Base-by-base conservation (phyloP, 2,888 invertebrate species). In the Bhutanitis thaidina region DNA sequence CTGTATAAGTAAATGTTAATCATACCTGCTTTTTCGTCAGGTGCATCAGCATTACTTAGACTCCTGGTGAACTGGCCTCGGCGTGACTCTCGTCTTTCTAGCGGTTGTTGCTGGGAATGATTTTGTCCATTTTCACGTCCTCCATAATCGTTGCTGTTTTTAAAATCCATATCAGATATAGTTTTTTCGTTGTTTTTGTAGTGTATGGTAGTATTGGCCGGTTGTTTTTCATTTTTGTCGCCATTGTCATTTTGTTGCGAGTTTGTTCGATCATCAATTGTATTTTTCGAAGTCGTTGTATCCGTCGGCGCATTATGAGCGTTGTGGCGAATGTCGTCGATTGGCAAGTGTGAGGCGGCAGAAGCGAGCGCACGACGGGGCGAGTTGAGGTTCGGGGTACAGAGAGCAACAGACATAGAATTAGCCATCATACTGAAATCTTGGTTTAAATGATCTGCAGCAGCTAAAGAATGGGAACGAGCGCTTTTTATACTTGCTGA, bases 31-130 rank as follows among this genome's bases (percentile, higher is more conserved):
- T 96, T 96, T 77, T 97, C 96, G 69, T 96, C 96, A 8, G 93
- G 92, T 30, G 95, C 93, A 70, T 96, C 96, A 15, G 95, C 93
- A 78, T 95, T 95, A 67, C 95, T 95, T 59, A 95, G 91, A 83
- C 95, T 95, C 65, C 96, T 91, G 50, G 94, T 94, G 73, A 95
- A 95, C 71, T 82, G 92, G 62, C 77, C 92, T 69, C 82, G 92
- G 67, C 88, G 82, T 2, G 90, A 92, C 54, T 92, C 91, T 44
- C 92, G 91, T 55, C 91, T 70, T 53, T 90, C 90, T 38, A 88
- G 62, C 12, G 83, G 88, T 48, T 91, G 91, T 55, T 86, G 90
- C 57, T 90, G 84, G 49, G 76, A 76, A 74, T 73, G 92, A 77
- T 75, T 91, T 69, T 85, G 79, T 3, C 87, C 92, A 50, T 91